Base-by-base conservation (phyloP, 2,797 vertebrate species). In the Sardinella longiceps region DNA sequence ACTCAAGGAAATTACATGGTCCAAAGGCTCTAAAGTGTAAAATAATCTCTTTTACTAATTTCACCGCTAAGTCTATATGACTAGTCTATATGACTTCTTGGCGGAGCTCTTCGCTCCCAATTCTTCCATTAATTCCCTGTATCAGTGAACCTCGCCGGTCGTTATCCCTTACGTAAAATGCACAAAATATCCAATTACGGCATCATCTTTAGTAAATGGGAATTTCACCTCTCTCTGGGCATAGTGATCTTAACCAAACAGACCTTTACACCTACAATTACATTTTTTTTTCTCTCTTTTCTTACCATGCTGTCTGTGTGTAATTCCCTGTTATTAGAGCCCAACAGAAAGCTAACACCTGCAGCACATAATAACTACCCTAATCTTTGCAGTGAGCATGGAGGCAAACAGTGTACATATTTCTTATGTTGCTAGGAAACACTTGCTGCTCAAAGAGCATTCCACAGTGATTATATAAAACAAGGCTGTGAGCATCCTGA, bases 341-440 rank as follows among this genome's bases (percentile, higher is more conserved):
- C 43, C 70, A 77, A 77, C 70, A 43, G 70, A 43, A 77, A 23
- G 70, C 63, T 33, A 37, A 70, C 37, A 77, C 70, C 70, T 77
- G 70, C 70, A 77, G 70, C 70, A 77, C 37, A 39, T 77, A 39
- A 77, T 77, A 77, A 77, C 33, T 39, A 77, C 20, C 70, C 70
- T 43, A 77, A 43, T 77, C 70, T 77, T 77, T 77, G 33, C 70
- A 43, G 70, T 43, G 70, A 23, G 70, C 37, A 39, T n/a, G 37
- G 70, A 77, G 70, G 33, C 70, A 77, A 63, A 48, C 53, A 63
- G 28, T 80, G 74, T 63, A 60, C 70, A 80, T 83, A 83, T 86
- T 86, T 86, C 58, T 58, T 88, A 89, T 89, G 94, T 94, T 95
- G 94, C 94, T 94, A 94, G 92, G 93, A 91, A 94, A 94, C 93